phyloP scores from a whole-genome alignment of 1,140 invertebrate genomes.

The Sycobia sp. region DNA sequence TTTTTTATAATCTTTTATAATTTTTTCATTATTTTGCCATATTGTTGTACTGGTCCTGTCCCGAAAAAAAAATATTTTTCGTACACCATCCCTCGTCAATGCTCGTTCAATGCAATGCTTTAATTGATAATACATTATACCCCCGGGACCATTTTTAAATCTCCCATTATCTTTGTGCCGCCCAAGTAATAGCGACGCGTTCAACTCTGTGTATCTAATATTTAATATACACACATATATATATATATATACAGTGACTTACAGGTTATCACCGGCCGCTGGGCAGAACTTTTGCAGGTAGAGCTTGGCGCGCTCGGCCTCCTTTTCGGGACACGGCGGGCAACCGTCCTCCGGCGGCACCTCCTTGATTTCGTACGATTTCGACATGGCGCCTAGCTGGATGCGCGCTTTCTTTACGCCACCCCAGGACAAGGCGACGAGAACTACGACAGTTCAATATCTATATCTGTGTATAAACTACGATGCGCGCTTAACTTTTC shows the following conservation, averaged over 20 bases:
- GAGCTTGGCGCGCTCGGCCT: constrained; percentile 16
- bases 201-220: neutral
- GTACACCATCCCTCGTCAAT: no score
- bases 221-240: neutral
- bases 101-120: no score
- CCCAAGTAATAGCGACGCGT: no score
- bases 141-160: no score
- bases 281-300: constrained; percentile 52
- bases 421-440: neutral
- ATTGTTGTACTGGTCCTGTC: no score
- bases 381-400: constrained; percentile 43
- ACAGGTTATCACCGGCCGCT: constrained; percentile 53
- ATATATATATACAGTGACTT: constrained; percentile 27
- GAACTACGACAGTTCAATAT: neutral
- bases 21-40: no score
- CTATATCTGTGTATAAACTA: no score
- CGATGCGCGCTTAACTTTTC: no score
- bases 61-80: no score
- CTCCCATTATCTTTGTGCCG: no score
- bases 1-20: no score
- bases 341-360: constrained; percentile 37
- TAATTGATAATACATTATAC: no score
- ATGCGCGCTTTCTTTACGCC: constrained; percentile 25
- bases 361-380: constrained; percentile 43
- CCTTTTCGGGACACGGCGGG: constrained; percentile 37